Evolutionary conservation across 2,113 vertebrate species (phyloP), one percentile per base, ranked within the genome.

Genomic region (Collichthys lucidus): DNA sequence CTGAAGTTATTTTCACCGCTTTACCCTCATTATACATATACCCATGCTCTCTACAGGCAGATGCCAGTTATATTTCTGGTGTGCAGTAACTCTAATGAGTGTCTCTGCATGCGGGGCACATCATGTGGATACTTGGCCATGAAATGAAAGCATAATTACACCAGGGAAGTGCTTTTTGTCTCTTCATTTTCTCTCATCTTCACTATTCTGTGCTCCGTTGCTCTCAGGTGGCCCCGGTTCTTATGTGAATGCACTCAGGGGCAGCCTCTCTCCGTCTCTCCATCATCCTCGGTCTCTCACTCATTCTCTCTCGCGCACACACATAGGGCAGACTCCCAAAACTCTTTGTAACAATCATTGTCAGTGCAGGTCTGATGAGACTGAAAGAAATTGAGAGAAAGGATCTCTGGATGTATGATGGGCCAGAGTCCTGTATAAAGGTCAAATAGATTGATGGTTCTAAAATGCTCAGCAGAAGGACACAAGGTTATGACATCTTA

Each of bases 131-230:
- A 91, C 90, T 91, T 91, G 89, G 89, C 92, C 90, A 91, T 93
- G 90, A 94, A 94, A 93, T 91, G 93, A 91, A 92, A 92, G 90
- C 89, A 78, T 92, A 94, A 94, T 94, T 94, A 93, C 91, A 91
- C 90, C 82, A 82, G 92, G 90, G 90, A 92, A 84, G 86, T 74
- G 88, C 87, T 90, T 91, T 91, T 91, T 92, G 88, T 94, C 91
- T 92, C 88, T 92, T 92, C 85, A 92, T 92, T 94, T 91, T 90
- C 89, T 91, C 85, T 90, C 89, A 86, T 91, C 90, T 88, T 87
- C 61, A 74, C 89, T 74, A 60, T 85, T 86, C 82, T 76, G 72
- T 91, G 90, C 92, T 88, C 83, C n/a, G 59, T 64, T 83, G 82
- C 85, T 89, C 89, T 93, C 92, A 89, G 90, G 89, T 92, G 86